Evolutionary conservation across 2,797 vertebrate species (phyloP).

Genomic region (Octomys mimax): DNA sequence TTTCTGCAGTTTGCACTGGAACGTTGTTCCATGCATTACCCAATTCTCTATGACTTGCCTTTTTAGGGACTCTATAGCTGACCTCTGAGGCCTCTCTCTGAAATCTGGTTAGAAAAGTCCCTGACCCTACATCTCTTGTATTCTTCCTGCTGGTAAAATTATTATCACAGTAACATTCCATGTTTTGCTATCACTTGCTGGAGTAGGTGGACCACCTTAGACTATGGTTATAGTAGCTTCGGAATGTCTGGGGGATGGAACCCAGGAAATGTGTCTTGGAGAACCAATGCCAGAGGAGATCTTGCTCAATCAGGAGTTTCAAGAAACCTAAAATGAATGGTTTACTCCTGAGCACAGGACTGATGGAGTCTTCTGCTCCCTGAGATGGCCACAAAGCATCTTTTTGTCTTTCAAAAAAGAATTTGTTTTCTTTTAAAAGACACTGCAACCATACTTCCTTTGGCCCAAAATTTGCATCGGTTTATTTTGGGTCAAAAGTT

Average conservation of each 20-base stretch:
- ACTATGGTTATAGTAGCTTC: not conserved
- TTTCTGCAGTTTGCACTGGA: not conserved
- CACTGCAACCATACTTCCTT: not conserved
- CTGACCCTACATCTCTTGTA: not conserved
- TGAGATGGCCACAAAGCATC: not conserved
- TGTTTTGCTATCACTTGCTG: not conserved
- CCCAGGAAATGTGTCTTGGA: not conserved
- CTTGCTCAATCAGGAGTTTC: not conserved
- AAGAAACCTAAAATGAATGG: not conserved
- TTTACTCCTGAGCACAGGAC: not conserved
- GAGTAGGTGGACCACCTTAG: not conserved
- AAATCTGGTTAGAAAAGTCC: not conserved
- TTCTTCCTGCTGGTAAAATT: not conserved
- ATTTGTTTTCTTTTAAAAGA: not conserved
- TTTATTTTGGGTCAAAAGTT: not conserved
- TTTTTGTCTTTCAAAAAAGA: not conserved
- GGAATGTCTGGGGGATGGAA: not conserved
- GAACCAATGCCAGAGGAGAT: not conserved
- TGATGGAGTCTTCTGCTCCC: not conserved
- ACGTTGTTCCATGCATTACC: not conserved
- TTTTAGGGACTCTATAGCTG: not conserved
- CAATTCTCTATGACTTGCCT: no score
- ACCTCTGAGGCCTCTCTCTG: not conserved
- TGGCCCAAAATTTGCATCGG: not conserved
- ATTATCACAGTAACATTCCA: not conserved